Base-by-base conservation (phyloP, 2,888 invertebrate genomes). In the Laspeyria flexula region DNA sequence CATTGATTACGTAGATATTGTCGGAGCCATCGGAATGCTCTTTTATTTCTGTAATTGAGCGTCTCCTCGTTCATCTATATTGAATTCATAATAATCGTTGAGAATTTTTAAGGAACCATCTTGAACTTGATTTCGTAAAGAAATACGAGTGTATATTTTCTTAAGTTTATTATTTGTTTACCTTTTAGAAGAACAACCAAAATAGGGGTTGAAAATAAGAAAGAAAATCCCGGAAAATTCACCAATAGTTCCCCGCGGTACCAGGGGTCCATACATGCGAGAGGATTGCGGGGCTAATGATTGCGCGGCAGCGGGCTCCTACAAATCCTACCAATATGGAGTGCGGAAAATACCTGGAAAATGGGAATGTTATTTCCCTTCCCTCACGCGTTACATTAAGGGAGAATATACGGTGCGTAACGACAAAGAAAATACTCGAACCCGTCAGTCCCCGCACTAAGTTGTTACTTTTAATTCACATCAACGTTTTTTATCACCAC, bases 241-340 rank as follows among this genome's bases (percentile, higher is more conserved):
- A 76, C 74, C 73, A 76, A 88, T 86, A 87, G 86, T 87, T 84
- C 80, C 81, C 83, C 44, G 66, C 68, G 77, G 73, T 77, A 81
- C 78, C 79, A 79, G 76, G 78, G 75, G 68, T 73, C 72, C 81
- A 81, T 77, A 75, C 65, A 79, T 76, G 80, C 79, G 77, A 77
- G 80, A 81, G 85, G 86, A 85, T 86, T 81, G 79, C 62, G 76
- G 66, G 82, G 83, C 88, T 90, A 90, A 90, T 90, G 88, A 89
- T 90, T 86, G 79, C 68, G 74, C 73, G 74, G 67, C 73, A 71
- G 64, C 68, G 71, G 72, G 81, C 77, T 79, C 75, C 75, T 68
- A 79, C 86, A 90, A 91, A 90, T 89, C 91, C 90, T 73, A 75
- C 86, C 88, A 86, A 89, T 89, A 90, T 85, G 85, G 87, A 85